Base-by-base conservation (phyloP, 64 coral and sea anemone species). In the Dendrophyllia cribrosa region DNA sequence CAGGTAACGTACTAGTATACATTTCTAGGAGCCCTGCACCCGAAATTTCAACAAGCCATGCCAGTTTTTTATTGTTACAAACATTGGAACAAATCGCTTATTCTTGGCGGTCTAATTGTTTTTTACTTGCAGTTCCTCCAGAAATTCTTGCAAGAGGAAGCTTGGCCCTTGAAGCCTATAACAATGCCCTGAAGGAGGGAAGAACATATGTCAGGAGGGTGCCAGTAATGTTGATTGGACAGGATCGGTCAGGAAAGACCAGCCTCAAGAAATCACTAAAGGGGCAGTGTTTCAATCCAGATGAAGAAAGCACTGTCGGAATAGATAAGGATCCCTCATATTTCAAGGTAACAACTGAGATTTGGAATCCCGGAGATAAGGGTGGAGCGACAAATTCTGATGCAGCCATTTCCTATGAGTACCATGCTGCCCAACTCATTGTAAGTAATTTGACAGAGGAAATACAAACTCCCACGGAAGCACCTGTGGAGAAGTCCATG, bases 121-220 rank as follows among this genome's bases (percentile, higher is more conserved):
- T 34, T 34, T 34, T 2, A 34, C 34, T 72, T 56, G 45, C 4
- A 15, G 67, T 70, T 70, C 77, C 77, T 59, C 77, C 17, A 34
- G 77, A 80, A 20, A 80, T 80, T 60, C 77, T 80, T 80, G 77
- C 77, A 26, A 12, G 77, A 26, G 77, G 77, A 26, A 9, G n/a
- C n/a, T 13, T 25, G n/a, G 77, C 77, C 51, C 19, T 80, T 10
- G 20, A 23, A 80, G 53, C 52, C 14, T 80, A 80, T 51, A 58
- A 80, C 24, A 62, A 80, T 12, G 77, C 77, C 44, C 77, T 80
- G n/a, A 17, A 0, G 9, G 13, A 80, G 7, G 77, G 77, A 24
- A 80, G 58, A 44, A 80, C 77, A 3, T 26, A 7, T 14, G 58
- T 26, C 34, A 56, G 53, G 22, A 56, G 77, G 21, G 20, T 80